Evolutionary conservation across 2,113 vertebrate genomes (phyloP).

Genomic region (Eulemur macaco): DNA sequence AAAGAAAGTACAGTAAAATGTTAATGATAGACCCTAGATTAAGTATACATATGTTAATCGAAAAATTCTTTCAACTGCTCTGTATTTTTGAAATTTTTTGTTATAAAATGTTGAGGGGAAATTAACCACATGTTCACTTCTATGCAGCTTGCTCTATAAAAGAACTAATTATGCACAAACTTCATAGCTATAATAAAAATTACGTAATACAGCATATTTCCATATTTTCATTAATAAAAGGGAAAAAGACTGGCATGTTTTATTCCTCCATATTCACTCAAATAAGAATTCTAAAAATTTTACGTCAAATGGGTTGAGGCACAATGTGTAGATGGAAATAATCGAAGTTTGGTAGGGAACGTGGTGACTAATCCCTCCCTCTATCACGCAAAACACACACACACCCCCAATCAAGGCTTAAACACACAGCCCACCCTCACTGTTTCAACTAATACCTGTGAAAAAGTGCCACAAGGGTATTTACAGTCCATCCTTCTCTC

Average conservation of each 20-base stretch:
- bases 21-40: neutral
- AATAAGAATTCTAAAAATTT: neutral
- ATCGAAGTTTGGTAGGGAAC: neutral
- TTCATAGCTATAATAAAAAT: constrained; percentile 6
- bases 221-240: constrained; percentile 29
- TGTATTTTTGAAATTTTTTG: neutral
- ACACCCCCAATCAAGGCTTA: neutral
- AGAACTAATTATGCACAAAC: constrained; percentile 9
- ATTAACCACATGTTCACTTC: neutral
- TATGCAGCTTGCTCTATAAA: neutral
- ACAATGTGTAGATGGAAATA: neutral
- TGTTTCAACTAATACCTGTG: neutral
- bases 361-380: neutral
- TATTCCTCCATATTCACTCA: constrained; percentile 17
- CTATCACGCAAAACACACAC: neutral
- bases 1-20: neutral
- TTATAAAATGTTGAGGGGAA: neutral
- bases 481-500: neutral
- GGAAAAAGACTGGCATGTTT: constrained; percentile 6
- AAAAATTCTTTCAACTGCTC: neutral
- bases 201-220: neutral
- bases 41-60: neutral
- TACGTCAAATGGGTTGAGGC: neutral
- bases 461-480: neutral
- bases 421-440: neutral